A percentile compares a stretch with the other conserved stretches of the same genome.
Evolutionary conservation across 2,888 invertebrate genomes (phyloP).

Genomic region (Dasysyrphus tricinctus): DNA sequence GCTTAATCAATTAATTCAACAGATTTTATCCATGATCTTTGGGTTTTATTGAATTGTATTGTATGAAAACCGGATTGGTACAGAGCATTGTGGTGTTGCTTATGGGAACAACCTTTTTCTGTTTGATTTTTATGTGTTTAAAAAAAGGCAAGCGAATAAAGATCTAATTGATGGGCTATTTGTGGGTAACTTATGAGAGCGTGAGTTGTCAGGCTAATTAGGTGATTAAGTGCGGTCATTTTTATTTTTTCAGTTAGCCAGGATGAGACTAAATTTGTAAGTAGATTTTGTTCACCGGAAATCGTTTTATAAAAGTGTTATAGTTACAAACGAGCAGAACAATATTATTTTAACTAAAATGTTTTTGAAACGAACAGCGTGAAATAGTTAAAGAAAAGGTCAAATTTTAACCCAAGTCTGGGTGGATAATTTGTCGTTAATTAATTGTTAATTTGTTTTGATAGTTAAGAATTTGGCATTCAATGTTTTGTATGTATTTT

Average conservation of each 20-base stretch:
- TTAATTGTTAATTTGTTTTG: too few species aligned
- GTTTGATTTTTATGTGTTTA: neutral
- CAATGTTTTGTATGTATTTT: too few species aligned
- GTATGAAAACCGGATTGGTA: neutral
- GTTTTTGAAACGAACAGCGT: too few species aligned
- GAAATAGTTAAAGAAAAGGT: too few species aligned
- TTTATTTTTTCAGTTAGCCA: constrained; percentile 21
- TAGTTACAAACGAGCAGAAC: neutral
- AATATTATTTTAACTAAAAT: too few species aligned
- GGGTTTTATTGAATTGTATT: constrained; percentile 55
- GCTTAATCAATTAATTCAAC: constrained; percentile 75
- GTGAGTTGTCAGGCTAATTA: constrained; percentile 70
- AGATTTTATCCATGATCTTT: constrained; percentile 72
- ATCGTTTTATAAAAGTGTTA: constrained; percentile 13
- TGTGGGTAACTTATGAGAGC: constrained; percentile 73
- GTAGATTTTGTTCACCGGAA: constrained; percentile 16
- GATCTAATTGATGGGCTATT: constrained; percentile 71
- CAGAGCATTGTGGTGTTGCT: neutral
- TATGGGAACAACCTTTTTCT: constrained; percentile 42
- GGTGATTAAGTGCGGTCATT: constrained; percentile 69
- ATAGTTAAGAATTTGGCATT: too few species aligned
- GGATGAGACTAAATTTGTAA: constrained; percentile 33
- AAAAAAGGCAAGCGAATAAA: constrained; percentile 44
- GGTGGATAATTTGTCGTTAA: too few species aligned
- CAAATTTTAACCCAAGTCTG: too few species aligned